Evolutionary conservation across 2,797 vertebrate species (phyloP), one percentile per base, ranked within the genome.

Genomic region (Psittacula derbiana): DNA sequence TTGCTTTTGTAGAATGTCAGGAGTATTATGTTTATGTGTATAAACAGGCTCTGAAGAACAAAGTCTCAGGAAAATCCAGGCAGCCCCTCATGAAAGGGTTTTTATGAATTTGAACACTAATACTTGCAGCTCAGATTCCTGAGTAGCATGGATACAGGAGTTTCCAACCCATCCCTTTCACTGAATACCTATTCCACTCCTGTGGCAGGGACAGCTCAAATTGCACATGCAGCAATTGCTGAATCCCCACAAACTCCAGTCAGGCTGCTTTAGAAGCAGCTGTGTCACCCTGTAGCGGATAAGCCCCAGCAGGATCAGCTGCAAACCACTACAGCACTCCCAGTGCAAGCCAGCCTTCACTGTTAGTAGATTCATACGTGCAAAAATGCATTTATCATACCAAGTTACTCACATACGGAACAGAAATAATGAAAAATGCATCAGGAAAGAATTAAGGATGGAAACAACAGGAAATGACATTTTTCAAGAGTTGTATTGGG

Each of bases 1-100:
- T 96, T 97, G 95, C 91, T 96, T 97, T 93, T 97, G 92, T 75
- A 71, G 83, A 93, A 72, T 43, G 94, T 87, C 94, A 72, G 86
- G 91, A 88, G 53, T 78, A 66, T 93, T 81, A 49, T 8, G 50
- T 91, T 96, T 94, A 96, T 97, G 96, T 96, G 94, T 71, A 90
- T 88, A 86, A 96, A 96, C 93, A 95, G 82, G 86, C 86, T 91
- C 73, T 73, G 90, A 96, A 95, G 93, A 97, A 90, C 79, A 91
- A 92, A 91, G 62, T 88, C 80, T 92, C 20, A 36, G 46, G 65
- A 91, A 91, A 96, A 85, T 31, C 60, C 74, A 89, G 95, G 43
- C 81, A 86, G 64, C 25, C 44, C 41, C 75, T 94, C 91, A 43
- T 12, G 11, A 88, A 83, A 62, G 50, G 36, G 27, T 20, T 84